phyloP scores from a whole-genome alignment of 2,888 invertebrate genomes.

The Chymomyza caudatula region DNA sequence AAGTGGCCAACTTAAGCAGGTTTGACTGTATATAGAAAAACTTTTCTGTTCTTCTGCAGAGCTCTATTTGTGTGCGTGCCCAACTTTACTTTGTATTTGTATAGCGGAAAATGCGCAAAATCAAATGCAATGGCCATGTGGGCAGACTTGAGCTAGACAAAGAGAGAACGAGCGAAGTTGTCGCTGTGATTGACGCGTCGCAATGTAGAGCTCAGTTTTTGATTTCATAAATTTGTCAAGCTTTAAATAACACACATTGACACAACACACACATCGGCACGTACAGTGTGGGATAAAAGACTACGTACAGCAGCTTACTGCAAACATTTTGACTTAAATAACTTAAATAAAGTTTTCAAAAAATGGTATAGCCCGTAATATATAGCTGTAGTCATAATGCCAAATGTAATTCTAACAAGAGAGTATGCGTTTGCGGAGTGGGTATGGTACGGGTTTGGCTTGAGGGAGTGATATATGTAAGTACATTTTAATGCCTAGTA shows the following conservation, averaged over 20 bases:
- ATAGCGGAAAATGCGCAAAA: slow-evolving; percentile 32
- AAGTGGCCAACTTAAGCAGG: too few species aligned
- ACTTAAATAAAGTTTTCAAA: too few species aligned
- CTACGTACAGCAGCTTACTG: too few species aligned
- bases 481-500: too few species aligned
- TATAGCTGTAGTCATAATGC: too few species aligned
- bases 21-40: slow-evolving; percentile 2
- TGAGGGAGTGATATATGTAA: too few species aligned
- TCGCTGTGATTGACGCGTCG: slow-evolving; percentile 34
- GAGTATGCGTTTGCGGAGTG: too few species aligned
- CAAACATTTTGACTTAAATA: too few species aligned
- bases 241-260: background rate
- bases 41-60: background rate
- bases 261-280: background rate
- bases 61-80: slow-evolving; percentile 21
- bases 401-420: too few species aligned
- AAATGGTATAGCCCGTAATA: too few species aligned
- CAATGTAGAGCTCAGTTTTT: background rate
- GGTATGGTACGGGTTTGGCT: too few species aligned
- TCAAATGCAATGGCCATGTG: slow-evolving; percentile 17
- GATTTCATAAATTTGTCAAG: background rate
- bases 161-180: slow-evolving; percentile 4
- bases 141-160: slow-evolving; percentile 12
- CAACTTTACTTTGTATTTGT: slow-evolving; percentile 6
- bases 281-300: background rate